phyloP scores from a whole-genome alignment of 2,888 invertebrate species.

The Amphimallon solstitiale region DNA sequence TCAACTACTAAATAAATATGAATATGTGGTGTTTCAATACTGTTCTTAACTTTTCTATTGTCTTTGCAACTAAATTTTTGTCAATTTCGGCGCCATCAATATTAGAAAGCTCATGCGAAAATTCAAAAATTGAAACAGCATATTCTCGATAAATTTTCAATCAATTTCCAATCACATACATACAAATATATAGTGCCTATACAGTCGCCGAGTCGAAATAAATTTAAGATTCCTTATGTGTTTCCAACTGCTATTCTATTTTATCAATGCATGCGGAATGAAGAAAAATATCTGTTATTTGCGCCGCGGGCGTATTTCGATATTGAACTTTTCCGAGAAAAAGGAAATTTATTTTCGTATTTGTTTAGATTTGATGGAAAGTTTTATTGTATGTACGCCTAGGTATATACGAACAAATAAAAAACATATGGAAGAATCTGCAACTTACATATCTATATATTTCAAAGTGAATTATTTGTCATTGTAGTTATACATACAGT shows the following conservation, averaged over 20 bases:
- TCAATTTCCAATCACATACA: conserved; percentile 56
- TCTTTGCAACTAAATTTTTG: too few species aligned
- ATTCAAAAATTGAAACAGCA: conserved; percentile 25
- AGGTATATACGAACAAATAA: background rate
- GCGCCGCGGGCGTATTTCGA: conserved; percentile 30
- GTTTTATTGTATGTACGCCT: conserved; percentile 16
- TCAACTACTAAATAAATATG: too few species aligned
- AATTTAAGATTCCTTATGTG: conserved; percentile 51
- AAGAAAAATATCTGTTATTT: conserved; percentile 45
- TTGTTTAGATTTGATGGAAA: conserved; percentile 32
- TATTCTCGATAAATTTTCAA: conserved; percentile 51
- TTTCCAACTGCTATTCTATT: conserved; percentile 48
- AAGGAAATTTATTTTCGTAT: conserved; percentile 34
- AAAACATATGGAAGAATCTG: background rate
- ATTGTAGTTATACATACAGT: too few species aligned
- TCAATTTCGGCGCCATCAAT: background rate
- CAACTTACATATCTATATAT: background rate
- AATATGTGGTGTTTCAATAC: too few species aligned
- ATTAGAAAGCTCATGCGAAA: background rate
- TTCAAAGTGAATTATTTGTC: too few species aligned
- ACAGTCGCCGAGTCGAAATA: conserved; percentile 46
- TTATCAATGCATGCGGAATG: conserved; percentile 54
- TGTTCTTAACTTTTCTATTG: too few species aligned
- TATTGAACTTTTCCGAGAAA: conserved; percentile 31
- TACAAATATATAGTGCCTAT: conserved; percentile 38